These are phyloP conservation scores for Formica exsecta DNA, from an alignment of 1,140 invertebrate species.

Conservation along the genomic window DNA sequence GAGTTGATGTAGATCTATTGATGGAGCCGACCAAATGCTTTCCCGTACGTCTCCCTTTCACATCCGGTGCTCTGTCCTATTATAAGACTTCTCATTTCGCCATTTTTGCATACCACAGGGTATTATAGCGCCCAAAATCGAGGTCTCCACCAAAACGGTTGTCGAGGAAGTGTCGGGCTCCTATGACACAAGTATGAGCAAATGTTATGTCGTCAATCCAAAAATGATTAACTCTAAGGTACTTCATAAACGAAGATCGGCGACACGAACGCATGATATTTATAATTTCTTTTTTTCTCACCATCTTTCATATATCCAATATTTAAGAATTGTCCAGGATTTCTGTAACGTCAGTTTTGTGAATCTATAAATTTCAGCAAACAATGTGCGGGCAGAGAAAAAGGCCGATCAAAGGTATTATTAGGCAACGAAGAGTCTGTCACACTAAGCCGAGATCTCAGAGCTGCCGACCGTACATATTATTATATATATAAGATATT, in stretches of 20 bases:
- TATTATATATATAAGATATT: not conserved
- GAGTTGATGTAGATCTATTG: conserved; percentile 89
- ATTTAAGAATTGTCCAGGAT: not conserved
- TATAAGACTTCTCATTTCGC: not conserved
- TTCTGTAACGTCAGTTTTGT: not conserved
- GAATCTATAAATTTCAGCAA: conserved; percentile 57
- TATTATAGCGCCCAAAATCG: conserved; percentile 88
- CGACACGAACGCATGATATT: not conserved
- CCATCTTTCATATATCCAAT: not conserved
- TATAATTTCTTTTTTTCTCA: not conserved
- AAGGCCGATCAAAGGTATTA: conserved; percentile 75
- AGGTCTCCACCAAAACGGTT: conserved; percentile 87
- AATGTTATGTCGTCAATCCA: conserved; percentile 80
- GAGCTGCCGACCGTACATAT: conserved; percentile 72
- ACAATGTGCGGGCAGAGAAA: conserved; percentile 66
- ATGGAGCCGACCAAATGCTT: conserved; percentile 89
- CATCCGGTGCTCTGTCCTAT: not conserved
- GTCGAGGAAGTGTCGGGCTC: conserved; percentile 86
- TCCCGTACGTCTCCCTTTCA: conserved; percentile 86
- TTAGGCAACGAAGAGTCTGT: conserved; percentile 83
- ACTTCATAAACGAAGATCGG: conserved; percentile 16
- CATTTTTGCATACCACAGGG: conserved; percentile 81
- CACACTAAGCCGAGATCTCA: conserved; percentile 75
- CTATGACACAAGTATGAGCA: conserved; percentile 57
- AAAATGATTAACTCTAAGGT: conserved; percentile 84